Conservation (phyloP, 2,888 invertebrate genomes). For the Cetonia aurata region DNA sequence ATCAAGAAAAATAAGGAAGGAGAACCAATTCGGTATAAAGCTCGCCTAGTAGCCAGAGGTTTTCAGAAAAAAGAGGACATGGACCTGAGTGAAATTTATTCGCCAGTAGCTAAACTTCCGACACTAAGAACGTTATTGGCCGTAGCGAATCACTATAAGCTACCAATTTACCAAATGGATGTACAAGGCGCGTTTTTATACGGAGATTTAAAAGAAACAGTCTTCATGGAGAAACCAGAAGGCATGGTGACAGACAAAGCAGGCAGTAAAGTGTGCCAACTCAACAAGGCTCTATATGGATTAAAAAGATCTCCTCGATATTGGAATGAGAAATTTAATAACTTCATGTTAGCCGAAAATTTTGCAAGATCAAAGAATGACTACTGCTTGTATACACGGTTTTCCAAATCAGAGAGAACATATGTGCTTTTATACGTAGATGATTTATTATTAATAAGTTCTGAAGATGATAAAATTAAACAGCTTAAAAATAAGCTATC, state of each 20-base stretch:
- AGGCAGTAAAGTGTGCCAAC: conserved; percentile 20
- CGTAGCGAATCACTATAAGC: conserved; percentile 11
- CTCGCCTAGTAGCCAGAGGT: conserved; percentile 28
- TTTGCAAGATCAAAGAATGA: conserved; percentile 18
- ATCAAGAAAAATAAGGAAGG: conserved; percentile 18
- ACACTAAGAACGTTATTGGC: conserved; percentile 32
- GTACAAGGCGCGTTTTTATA: too few species aligned
- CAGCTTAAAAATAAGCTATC: too few species aligned
- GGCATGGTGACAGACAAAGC: background rate
- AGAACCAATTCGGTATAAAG: conserved; percentile 21
- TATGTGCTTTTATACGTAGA: conserved; percentile 29
- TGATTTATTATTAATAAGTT: conserved; percentile 28
- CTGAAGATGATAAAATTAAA: too few species aligned
- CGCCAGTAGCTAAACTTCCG: conserved; percentile 26
- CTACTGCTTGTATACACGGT: conserved; percentile 5
- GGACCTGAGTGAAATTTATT: too few species aligned
- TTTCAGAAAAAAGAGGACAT: conserved; percentile 25
- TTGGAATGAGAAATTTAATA: conserved; percentile 40
- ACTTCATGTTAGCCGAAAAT: conserved; percentile 27
- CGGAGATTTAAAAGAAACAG: too few species aligned
- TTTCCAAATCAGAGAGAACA: too few species aligned
- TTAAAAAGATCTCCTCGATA: conserved; percentile 34
- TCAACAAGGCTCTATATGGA: conserved; percentile 34
- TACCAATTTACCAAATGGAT: conserved; percentile 34
- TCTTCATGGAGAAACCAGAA: conserved; percentile 23